Conservation (phyloP, 2,797 vertebrate species). For the Kryptolebias ocellatus region DNA sequence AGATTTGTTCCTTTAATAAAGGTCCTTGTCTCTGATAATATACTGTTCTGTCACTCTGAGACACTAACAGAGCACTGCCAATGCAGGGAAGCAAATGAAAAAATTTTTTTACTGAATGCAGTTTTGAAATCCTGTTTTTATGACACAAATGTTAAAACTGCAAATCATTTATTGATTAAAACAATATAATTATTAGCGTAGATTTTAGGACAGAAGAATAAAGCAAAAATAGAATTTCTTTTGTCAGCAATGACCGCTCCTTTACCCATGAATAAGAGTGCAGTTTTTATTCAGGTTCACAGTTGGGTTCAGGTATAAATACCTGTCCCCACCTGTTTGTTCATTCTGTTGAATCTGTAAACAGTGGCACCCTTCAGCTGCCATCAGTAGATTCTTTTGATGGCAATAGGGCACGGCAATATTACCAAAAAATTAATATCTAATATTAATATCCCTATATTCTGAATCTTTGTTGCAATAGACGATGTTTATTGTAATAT, state of each 20-base stretch:
- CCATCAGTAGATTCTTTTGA: no score
- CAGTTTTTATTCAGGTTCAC: background rate
- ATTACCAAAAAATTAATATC: no score
- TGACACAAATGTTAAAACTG: background rate
- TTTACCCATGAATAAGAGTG: no score
- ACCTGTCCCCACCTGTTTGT: no score
- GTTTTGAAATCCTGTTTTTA: background rate
- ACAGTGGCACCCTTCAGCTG: no score
- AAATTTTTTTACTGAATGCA: background rate
- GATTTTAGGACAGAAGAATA: background rate
- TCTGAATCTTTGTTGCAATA: no score
- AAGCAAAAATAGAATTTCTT: background rate
- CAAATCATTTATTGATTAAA: background rate
- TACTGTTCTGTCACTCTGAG: background rate
- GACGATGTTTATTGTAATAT: no score
- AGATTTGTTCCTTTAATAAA: slow-evolving; percentile 23
- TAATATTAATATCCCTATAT: no score
- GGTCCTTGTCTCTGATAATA: slow-evolving; percentile 6
- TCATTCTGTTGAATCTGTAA: no score
- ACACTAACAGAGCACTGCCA: background rate
- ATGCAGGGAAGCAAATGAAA: background rate
- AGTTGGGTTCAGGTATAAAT: background rate
- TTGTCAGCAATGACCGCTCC: background rate
- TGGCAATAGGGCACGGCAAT: no score
- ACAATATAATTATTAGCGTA: no score